Base-by-base conservation (phyloP, 2,888 invertebrate species). In the Acrobasis repandana region DNA sequence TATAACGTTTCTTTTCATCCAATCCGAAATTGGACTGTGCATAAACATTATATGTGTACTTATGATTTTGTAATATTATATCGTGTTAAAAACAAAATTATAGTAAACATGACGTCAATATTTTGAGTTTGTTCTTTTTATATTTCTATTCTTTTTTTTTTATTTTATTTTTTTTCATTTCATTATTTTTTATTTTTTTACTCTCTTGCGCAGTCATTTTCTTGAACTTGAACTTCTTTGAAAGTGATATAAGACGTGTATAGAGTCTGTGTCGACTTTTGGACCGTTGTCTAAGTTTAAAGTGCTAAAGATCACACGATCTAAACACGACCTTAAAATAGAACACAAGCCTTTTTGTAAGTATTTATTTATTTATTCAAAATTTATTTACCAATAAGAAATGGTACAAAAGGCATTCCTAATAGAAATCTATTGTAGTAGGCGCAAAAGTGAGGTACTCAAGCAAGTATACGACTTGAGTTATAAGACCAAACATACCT, bases 1-100 rank as follows among this genome's bases (percentile, higher is more conserved):
- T 34, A 10, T 9, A 9, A 14, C n/a, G 36, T 58, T 48, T 36
- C 38, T 36, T 58, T 50, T 58, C 50, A 14, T n/a, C 18, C 34
- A 34, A 33, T 48, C 15, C 36, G 6, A n/a, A 28, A 34, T 16
- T 16, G 9, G 18, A 16, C 10, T 38, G 18, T 20, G 14, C 16
- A 14, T 43, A 54, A 54, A 54, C 36, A 54, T 38, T 57, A 0
- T 5, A 20, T 9, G n/a, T 11, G 28, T 47, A 33, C n/a, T 33
- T 15, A 28, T 28, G 57, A 47, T 28, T 46, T 47, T 36, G 54
- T 54, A n/a, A 28, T 56, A 11, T 6, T 43, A 43, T 14, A 43
- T 43, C 43, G 11, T 43, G n/a, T 43, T 5, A 43, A 14, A 43
- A 43, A 43, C 43, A 43, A 11, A 11, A 14, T 11, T 11, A 38